Evolutionary conservation across 2,888 invertebrate species (phyloP).

Genomic region (Sisyra nigra): DNA sequence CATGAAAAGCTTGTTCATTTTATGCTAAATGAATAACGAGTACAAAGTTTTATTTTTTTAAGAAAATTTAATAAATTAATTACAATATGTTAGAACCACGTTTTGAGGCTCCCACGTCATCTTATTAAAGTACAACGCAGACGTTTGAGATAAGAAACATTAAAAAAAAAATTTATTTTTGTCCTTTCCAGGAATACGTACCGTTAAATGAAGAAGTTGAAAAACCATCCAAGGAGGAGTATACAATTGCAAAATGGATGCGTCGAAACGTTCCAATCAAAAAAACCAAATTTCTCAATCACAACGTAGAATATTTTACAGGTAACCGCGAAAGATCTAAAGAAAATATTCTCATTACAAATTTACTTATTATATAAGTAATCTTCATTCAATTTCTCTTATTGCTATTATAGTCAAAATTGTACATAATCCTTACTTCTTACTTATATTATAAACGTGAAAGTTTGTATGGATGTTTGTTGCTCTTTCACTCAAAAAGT

Average conservation of each 20-base stretch:
- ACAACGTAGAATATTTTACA: slow-evolving; percentile 93
- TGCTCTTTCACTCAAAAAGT: too few relatives aligned
- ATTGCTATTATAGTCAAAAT: too few relatives aligned
- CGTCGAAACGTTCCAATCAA: slow-evolving; percentile 86
- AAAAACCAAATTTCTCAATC: slow-evolving; percentile 90
- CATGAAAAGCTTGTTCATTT: too few relatives aligned
- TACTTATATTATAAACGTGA: too few relatives aligned
- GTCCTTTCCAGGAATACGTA: slow-evolving; percentile 27
- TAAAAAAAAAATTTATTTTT: slow-evolving; percentile 8
- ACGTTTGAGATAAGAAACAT: background rate
- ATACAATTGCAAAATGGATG: slow-evolving; percentile 85
- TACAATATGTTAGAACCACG: background rate
- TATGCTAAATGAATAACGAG: too few relatives aligned
- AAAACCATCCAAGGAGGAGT: slow-evolving; percentile 81
- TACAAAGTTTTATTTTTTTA: background rate
- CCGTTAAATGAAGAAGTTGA: slow-evolving; percentile 37
- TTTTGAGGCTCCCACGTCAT: too few relatives aligned
- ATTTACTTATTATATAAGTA: too few relatives aligned
- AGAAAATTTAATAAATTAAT: background rate
- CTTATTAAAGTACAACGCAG: too few relatives aligned
- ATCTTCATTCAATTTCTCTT: too few relatives aligned
- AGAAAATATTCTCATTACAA: slow-evolving; percentile 2
- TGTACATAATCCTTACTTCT: too few relatives aligned
- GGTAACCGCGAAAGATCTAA: slow-evolving; percentile 31
- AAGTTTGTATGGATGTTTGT: too few relatives aligned